Percentiles rank a stretch among this genome's conserved stretches.
Evolutionary conservation across 1,140 invertebrate genomes (phyloP).

Genomic region (Tyrophagus putrescentiae): DNA sequence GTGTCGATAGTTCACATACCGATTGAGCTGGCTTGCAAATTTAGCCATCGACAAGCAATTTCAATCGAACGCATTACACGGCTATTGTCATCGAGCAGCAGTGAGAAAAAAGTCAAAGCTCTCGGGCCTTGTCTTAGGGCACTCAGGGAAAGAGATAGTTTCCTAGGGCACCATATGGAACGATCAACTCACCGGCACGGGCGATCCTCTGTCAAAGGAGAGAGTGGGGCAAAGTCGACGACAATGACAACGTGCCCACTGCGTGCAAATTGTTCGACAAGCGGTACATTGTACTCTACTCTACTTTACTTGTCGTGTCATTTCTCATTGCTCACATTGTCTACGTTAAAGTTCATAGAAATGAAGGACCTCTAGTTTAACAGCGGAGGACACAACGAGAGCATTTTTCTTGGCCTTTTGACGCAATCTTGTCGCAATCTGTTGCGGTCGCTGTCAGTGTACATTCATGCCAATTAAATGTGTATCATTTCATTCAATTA

Average conservation of each 20-base stretch:
- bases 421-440: too few species aligned
- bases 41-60: constrained; percentile 2
- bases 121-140: neutral
- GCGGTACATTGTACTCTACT: too few species aligned
- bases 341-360: too few species aligned
- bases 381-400: too few species aligned
- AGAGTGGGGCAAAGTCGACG: neutral
- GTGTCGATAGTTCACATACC: constrained; percentile 11
- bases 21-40: constrained; percentile 2
- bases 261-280: neutral
- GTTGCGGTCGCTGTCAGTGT: too few species aligned
- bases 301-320: too few species aligned
- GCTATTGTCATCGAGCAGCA: constrained; percentile 6
- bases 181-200: neutral
- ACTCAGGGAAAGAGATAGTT: constrained; percentile 6
- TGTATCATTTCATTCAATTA: too few species aligned
- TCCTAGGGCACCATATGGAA: constrained; percentile 9
- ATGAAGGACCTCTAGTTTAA: too few species aligned
- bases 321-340: too few species aligned
- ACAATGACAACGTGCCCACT: neutral
- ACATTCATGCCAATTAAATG: too few species aligned
- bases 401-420: too few species aligned
- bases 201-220: neutral
- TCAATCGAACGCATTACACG: neutral
- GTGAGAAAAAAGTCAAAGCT: neutral